Evolutionary conservation across 2,888 invertebrate species (phyloP), one percentile per base, ranked within the genome.

Genomic region (Ochropacha duplaris): DNA sequence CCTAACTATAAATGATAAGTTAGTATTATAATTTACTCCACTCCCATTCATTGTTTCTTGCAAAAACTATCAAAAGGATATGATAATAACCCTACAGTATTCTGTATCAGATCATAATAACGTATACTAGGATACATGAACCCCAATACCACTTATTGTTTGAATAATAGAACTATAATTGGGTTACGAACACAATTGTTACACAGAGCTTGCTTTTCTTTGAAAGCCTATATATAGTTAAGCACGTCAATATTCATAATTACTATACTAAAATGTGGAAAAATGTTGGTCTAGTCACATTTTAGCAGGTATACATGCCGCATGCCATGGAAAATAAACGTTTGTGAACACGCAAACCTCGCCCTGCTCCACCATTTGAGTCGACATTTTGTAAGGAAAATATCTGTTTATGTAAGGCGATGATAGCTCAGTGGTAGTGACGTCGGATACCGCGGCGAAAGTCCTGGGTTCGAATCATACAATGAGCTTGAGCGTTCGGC

Each of bases 341-440:
- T 61, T 68, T 66, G 65, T 59, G 71, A 71, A 64, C 87, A 87
- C 87, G 87, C 87, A 71, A 87, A 70, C 84, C 84, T 76, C 84
- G 70, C 83, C 81, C 78, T 66, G 64, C 59, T 54, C 58, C 56
- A 39, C 57, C 50, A 61, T 61, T 62, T 64, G 54, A 59, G 56
- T 57, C 55, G 59, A 58, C 57, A 57, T 61, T 60, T 58, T 73
- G 74, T 69, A 70, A 66, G 71, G 69, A 71, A 79, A 81, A 81
- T 73, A 81, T 73, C 74, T 74, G 76, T 73, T n/a, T n/a, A n/a
- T n/a, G n/a, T n/a, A n/a, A n/a, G n/a, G n/a, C n/a, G n/a, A n/a
- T n/a, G n/a, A n/a, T n/a, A n/a, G n/a, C n/a, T n/a, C n/a, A n/a
- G n/a, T n/a, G n/a, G n/a, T n/a, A n/a, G n/a, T n/a, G n/a, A n/a